phyloP scores from a whole-genome alignment of 2,888 invertebrate genomes.

The Anaspis maculata region DNA sequence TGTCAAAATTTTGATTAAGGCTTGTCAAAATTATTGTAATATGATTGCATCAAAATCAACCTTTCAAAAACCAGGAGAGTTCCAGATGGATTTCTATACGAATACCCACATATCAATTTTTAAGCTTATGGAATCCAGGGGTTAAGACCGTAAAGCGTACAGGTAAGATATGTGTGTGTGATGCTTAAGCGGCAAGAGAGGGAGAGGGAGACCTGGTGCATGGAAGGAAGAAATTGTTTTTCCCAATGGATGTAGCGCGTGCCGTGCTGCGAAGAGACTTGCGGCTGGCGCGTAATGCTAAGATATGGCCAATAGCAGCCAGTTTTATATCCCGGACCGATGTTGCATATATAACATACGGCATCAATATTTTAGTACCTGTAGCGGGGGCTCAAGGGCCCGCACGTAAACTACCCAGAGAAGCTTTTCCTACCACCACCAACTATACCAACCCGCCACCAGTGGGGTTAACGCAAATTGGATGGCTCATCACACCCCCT shows the following conservation, averaged over 20 bases:
- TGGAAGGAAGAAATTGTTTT: conserved; percentile 38
- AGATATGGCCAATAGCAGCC: conserved; percentile 45
- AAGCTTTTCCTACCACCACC: conserved; percentile 10
- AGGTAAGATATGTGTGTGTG: too few relatives aligned
- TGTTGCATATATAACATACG: conserved; percentile 43
- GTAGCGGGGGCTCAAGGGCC: conserved; percentile 19
- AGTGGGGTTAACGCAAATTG: conserved; percentile 24
- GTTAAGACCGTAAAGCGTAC: too few relatives aligned
- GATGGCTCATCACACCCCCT: conserved; percentile 12
- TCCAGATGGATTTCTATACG: too few relatives aligned
- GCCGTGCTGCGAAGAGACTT: conserved; percentile 26
- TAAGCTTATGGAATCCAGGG: too few relatives aligned
- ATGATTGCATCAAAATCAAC: too few relatives aligned
- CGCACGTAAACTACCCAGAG: conserved; percentile 21
- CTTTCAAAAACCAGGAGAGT: too few relatives aligned
- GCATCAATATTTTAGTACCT: conserved; percentile 44
- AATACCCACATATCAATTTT: too few relatives aligned
- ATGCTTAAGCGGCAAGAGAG: not conserved
- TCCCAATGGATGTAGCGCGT: conserved; percentile 38
- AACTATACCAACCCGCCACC: too few relatives aligned
- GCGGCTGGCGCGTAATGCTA: conserved; percentile 37
- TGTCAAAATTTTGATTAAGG: too few relatives aligned
- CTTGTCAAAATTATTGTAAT: too few relatives aligned
- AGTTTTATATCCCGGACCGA: conserved; percentile 45
- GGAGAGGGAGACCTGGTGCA: not conserved